Evolutionary conservation across 2,113 vertebrate species (phyloP).

Genomic region (Haplotaxodon microlepis): DNA sequence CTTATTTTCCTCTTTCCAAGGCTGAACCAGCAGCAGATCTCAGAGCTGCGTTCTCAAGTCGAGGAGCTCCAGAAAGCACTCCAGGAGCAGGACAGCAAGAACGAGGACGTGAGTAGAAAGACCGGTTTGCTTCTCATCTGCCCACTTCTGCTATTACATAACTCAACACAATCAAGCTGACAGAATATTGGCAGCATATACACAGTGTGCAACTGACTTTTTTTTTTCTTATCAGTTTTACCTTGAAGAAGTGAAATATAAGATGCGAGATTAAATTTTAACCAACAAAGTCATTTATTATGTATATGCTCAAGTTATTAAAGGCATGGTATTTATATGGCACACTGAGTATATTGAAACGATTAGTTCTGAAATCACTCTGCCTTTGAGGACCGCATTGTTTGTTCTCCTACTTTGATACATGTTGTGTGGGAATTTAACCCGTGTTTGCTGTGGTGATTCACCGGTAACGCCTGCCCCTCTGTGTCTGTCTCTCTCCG

Average conservation of each 20-base stretch:
- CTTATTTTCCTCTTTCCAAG: constrained; percentile 40
- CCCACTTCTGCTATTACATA: not conserved
- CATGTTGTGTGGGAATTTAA: constrained; percentile 38
- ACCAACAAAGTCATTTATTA: not conserved
- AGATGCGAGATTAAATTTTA: not conserved
- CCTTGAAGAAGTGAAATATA: not conserved
- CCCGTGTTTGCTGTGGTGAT: constrained; percentile 67
- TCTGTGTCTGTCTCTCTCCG: constrained; percentile 58
- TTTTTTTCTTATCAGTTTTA: not conserved
- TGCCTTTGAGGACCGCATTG: not conserved
- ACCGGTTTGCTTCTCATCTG: not conserved
- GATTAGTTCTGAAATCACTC: not conserved
- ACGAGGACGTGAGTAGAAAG: constrained; percentile 79
- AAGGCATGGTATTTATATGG: not conserved
- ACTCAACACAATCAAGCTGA: not conserved
- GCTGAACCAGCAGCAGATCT: constrained; percentile 81
- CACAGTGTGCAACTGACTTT: not conserved
- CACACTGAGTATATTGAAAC: not conserved
- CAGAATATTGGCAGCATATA: not conserved
- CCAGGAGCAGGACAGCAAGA: constrained; percentile 80
- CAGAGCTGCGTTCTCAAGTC: constrained; percentile 77
- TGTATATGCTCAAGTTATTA: not conserved
- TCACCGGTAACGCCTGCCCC: constrained; percentile 59
- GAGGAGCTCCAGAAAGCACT: constrained; percentile 81
- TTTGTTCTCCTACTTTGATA: not conserved